Evolutionary conservation across 2,113 vertebrate species (phyloP).

Genomic region (Hirundichthys speculiger): DNA sequence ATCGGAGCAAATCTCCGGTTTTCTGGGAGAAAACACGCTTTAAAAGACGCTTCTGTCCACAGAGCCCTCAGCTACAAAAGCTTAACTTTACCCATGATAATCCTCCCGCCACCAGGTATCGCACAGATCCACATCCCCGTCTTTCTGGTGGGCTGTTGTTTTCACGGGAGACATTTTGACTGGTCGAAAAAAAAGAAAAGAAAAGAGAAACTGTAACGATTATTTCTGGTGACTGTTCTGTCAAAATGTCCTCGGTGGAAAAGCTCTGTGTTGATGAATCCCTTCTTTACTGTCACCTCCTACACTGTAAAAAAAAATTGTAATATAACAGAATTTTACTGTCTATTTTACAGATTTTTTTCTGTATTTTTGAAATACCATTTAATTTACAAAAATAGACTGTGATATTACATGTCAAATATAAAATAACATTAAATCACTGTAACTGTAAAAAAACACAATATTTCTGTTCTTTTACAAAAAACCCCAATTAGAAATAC

Average conservation of each 20-base stretch:
- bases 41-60: slow-evolving; percentile 71
- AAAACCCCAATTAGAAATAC: no score
- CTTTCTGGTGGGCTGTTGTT: neutral
- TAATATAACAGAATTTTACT: no score
- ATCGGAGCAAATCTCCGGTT: neutral
- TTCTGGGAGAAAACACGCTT: neutral
- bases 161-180: neutral
- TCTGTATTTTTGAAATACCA: no score
- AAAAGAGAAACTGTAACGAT: neutral
- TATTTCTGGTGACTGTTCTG: neutral
- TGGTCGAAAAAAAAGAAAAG: slow-evolving; percentile 6
- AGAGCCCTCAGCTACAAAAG: slow-evolving; percentile 79
- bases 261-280: neutral
- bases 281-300: neutral
- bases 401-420: no score
- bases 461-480: no score
- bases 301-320: no score
- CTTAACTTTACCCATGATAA: slow-evolving; percentile 83
- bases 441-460: no score
- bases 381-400: no score
- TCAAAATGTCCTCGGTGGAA: slow-evolving; percentile 1
- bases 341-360: no score
- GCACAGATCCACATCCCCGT: slow-evolving; percentile 22
- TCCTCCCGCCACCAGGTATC: slow-evolving; percentile 82
- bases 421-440: no score